These are phyloP conservation scores for Perca flavescens DNA, from an alignment of 2,113 vertebrate genomes.

Conservation along the genomic window DNA sequence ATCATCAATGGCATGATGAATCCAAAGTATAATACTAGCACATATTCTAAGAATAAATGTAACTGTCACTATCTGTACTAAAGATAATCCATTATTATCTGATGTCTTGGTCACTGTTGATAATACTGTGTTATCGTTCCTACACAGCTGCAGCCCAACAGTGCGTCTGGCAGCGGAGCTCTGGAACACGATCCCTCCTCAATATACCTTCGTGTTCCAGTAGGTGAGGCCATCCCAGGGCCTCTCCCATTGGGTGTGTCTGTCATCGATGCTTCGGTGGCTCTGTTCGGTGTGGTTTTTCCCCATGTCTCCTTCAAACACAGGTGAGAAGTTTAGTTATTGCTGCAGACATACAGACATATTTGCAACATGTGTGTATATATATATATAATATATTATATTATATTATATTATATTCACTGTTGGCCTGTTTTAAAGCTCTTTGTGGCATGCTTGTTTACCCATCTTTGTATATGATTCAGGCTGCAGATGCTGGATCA, in stretches of 20 bases:
- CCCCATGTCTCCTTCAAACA: constrained; percentile 99
- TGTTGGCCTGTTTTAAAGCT: not conserved
- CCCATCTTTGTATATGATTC: constrained; percentile 28
- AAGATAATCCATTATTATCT: not conserved
- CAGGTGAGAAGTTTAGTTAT: constrained; percentile 81
- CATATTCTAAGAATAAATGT: not conserved
- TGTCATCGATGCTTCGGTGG: constrained; percentile 97
- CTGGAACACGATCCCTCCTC: constrained; percentile 98
- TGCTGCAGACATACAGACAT: not conserved
- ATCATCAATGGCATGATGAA: not conserved
- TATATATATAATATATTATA: constrained; percentile 8
- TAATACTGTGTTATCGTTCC: not conserved
- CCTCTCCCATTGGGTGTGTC: constrained; percentile 97
- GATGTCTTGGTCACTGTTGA: not conserved
- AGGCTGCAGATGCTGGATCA: constrained; percentile 99
- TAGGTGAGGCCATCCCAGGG: constrained; percentile 94
- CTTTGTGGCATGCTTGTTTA: not conserved
- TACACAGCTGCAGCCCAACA: constrained; percentile 96
- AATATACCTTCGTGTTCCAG: constrained; percentile 95
- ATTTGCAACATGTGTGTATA: constrained; percentile 44
- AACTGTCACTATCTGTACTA: not conserved
- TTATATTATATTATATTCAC: not conserved
- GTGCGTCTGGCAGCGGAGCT: constrained; percentile 96
- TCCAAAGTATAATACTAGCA: not conserved
- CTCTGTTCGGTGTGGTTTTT: constrained; percentile 98